These are phyloP conservation scores for Alviniconcha marisindica DNA, from an alignment of 1,140 invertebrate species.

Conservation along the genomic window DNA sequence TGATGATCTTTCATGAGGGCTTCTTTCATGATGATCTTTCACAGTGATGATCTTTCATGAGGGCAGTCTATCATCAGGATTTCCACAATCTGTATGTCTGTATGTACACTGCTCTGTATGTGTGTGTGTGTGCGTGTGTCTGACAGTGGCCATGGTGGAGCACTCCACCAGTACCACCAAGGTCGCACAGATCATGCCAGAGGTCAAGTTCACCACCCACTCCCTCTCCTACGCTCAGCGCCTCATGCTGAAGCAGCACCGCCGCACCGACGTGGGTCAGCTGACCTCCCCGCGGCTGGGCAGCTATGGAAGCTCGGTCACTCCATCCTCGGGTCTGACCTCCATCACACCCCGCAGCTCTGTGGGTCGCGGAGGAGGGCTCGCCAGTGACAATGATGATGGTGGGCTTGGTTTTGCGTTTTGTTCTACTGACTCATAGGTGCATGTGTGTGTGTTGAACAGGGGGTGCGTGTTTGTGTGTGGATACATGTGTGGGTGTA, in stretches of 20 bases:
- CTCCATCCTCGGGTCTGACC: background rate
- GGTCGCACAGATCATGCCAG: slow-evolving; percentile 48
- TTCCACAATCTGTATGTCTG: too few relatives aligned
- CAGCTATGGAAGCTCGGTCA: background rate
- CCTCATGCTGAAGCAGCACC: slow-evolving; percentile 72
- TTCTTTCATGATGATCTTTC: too few relatives aligned
- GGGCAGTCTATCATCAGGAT: too few relatives aligned
- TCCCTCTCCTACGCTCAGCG: slow-evolving; percentile 71
- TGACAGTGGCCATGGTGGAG: slow-evolving; percentile 56
- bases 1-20: too few relatives aligned
- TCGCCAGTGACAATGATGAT: background rate
- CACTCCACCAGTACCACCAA: slow-evolving; percentile 58
- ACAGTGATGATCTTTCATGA: too few relatives aligned
- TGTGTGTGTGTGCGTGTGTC: background rate
- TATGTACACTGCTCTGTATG: too few relatives aligned
- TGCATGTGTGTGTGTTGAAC: too few relatives aligned
- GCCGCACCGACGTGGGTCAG: slow-evolving; percentile 66
- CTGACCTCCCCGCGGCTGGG: slow-evolving; percentile 51
- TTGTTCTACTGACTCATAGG: too few relatives aligned
- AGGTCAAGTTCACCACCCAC: slow-evolving; percentile 64
- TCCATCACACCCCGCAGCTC: background rate
- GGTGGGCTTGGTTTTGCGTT: background rate
- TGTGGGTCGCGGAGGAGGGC: background rate
- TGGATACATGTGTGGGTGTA: too few relatives aligned
- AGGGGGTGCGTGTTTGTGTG: too few relatives aligned